Base-by-base conservation (phyloP, 1,140 invertebrate species). In the Mamestra configurata region DNA sequence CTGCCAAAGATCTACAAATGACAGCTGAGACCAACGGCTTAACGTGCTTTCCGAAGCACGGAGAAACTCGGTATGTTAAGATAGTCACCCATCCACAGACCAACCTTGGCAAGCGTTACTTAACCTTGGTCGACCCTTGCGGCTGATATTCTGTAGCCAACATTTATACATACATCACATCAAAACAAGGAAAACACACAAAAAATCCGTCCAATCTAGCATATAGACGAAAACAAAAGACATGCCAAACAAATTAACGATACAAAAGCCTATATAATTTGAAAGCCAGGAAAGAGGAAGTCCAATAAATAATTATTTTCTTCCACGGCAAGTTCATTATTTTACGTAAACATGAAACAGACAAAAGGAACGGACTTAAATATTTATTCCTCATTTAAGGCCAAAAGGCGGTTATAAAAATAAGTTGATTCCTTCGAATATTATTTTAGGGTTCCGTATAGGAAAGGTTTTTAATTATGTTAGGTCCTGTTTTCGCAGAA, bases 351-450 rank as follows among this genome's bases (percentile, higher is more conserved):
- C 49, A 72, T 7, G 55, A 51, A 18, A 31, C 18, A 72, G 22
- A 72, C 46, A 72, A 72, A 55, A 35, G 49, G n/a, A 15, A 35
- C 4, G 18, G n/a, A 40, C 59, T 64, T 64, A 40, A 64, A 20
- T 27, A 35, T 51, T 72, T 27, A 55, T 72, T 72, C 27, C 49
- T 72, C 27, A 72, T 72, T 72, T 53, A 72, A 35, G 18, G 7
- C 35, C 8, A 35, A 72, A 72, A 71, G 49, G 68, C 24, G 10
- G 46, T 55, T 55, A 37, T n/a, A 40, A 40, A 20, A 40, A 40
- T 64, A 40, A 37, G 31, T 64, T 64, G 35, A 64, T 64, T 64
- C 18, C 15, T 13, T n/a, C 7, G 35, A 40, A 64, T 40, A 64
- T 40, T 64, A 31, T 40, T 64, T 64, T 40, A 20, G 35, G 59